These are phyloP conservation scores for Champsocephalus esox DNA, from an alignment of 2,797 vertebrate genomes.

Conservation along the genomic window DNA sequence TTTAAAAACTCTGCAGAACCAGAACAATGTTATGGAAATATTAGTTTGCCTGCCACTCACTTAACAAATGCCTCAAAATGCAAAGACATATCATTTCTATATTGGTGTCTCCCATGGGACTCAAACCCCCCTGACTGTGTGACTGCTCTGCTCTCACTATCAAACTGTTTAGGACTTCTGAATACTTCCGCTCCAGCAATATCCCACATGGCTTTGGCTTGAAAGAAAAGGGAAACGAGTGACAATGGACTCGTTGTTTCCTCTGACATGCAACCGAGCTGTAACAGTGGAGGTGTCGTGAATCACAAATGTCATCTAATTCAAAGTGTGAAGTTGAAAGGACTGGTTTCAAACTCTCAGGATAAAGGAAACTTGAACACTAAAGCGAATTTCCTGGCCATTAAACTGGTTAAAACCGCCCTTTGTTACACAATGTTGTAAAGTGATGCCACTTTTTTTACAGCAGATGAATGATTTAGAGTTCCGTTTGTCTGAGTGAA, in stretches of 20 bases:
- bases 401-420: not conserved
- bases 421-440: not conserved
- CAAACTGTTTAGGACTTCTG: not conserved
- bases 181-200: not conserved
- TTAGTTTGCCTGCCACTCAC: too few species aligned
- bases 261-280: not conserved
- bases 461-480: conserved; percentile 1
- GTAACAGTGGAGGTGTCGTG: not conserved
- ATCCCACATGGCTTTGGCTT: not conserved
- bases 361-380: too few species aligned
- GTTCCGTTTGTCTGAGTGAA: not conserved
- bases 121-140: not conserved
- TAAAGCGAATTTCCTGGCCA: too few species aligned
- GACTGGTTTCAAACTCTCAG: not conserved
- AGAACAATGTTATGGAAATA: too few species aligned
- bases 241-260: conserved; percentile 5
- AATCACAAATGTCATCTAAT: not conserved
- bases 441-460: not conserved
- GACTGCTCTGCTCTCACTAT: not conserved
- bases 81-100: not conserved
- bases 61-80: not conserved
- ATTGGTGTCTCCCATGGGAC: not conserved
- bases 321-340: not conserved
- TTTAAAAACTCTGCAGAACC: not conserved
- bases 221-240: conserved; percentile 1